Percentiles rank a stretch among this genome's conserved stretches.
phyloP scores from a whole-genome alignment of 2,113 vertebrate species.

The Phoxinus phoxinus region DNA sequence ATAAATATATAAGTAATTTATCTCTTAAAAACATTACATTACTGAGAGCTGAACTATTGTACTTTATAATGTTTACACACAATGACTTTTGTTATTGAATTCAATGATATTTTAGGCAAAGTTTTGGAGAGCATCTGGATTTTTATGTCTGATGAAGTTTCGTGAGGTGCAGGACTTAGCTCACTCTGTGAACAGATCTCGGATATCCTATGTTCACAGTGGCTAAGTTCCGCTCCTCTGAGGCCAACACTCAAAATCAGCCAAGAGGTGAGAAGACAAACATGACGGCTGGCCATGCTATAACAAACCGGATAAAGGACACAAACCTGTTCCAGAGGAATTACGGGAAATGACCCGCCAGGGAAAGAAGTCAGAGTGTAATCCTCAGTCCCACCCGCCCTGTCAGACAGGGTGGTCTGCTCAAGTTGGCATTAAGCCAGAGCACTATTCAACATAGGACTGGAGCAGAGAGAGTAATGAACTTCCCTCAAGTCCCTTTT shows the following conservation, averaged over 20 bases:
- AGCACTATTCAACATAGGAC: slow-evolving; percentile 6
- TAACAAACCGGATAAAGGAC: slow-evolving; percentile 29
- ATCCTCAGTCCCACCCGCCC: slow-evolving; percentile 68
- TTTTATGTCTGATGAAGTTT: slow-evolving; percentile 59
- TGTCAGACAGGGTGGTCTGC: slow-evolving; percentile 72
- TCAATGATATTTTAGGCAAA: background rate
- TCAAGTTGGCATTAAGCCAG: slow-evolving; percentile 44
- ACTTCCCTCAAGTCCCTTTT: background rate
- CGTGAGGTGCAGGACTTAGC: slow-evolving; percentile 83
- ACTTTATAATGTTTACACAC: background rate
- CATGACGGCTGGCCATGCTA: slow-evolving; percentile 11
- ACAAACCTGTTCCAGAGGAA: slow-evolving; percentile 66
- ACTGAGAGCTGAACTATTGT: too few species aligned
- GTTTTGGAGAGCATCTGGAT: slow-evolving; percentile 32
- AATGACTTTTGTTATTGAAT: background rate
- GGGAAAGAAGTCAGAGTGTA: slow-evolving; percentile 68
- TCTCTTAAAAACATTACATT: too few species aligned
- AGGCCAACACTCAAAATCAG: slow-evolving; percentile 53
- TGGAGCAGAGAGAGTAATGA: background rate
- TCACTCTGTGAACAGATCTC: slow-evolving; percentile 84
- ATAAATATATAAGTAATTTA: background rate
- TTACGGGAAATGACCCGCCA: slow-evolving; percentile 71
- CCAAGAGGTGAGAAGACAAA: slow-evolving; percentile 31
- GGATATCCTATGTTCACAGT: slow-evolving; percentile 83
- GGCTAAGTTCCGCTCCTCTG: slow-evolving; percentile 87